phyloP scores from a whole-genome alignment of 1,140 invertebrate species.

The Lordiphosa collinella region DNA sequence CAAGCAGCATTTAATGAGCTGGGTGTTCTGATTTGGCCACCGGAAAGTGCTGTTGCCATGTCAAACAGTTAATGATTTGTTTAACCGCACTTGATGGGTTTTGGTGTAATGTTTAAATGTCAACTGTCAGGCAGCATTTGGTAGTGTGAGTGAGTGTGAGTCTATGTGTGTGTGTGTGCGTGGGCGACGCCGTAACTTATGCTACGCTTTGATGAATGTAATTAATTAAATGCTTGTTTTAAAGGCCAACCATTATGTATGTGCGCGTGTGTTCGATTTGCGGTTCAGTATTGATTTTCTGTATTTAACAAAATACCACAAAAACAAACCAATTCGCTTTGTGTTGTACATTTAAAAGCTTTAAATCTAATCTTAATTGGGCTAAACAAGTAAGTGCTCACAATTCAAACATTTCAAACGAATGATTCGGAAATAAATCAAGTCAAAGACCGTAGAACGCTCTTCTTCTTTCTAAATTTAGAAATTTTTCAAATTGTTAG shows the following conservation, averaged over 20 bases:
- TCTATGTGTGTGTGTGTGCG: neutral
- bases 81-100: neutral
- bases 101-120: neutral
- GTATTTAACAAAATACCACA: slow-evolving; percentile 10
- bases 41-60: neutral
- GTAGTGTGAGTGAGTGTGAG: neutral
- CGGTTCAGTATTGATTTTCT: slow-evolving; percentile 42
- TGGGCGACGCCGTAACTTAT: neutral
- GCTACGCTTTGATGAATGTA: slow-evolving; percentile 38
- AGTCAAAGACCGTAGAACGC: too few species aligned
- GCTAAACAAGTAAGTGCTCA: too few species aligned
- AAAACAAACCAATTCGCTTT: slow-evolving; percentile 18
- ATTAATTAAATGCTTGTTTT: slow-evolving; percentile 50
- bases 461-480: too few species aligned
- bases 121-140: too few species aligned
- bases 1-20: slow-evolving; percentile 3
- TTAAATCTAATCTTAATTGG: neutral
- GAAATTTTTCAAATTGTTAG: too few species aligned
- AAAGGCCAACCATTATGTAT: slow-evolving; percentile 12
- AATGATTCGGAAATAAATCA: too few species aligned
- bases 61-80: slow-evolving; percentile 10
- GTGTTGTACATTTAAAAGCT: neutral
- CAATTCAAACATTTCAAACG: too few species aligned
- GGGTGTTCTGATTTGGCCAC: neutral
- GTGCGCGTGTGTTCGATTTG: slow-evolving; percentile 15